Percentiles rank a stretch among this genome's conserved stretches.
phyloP scores from a whole-genome alignment of 2,113 vertebrate species.

The Leptobrachium ailaonicum region DNA sequence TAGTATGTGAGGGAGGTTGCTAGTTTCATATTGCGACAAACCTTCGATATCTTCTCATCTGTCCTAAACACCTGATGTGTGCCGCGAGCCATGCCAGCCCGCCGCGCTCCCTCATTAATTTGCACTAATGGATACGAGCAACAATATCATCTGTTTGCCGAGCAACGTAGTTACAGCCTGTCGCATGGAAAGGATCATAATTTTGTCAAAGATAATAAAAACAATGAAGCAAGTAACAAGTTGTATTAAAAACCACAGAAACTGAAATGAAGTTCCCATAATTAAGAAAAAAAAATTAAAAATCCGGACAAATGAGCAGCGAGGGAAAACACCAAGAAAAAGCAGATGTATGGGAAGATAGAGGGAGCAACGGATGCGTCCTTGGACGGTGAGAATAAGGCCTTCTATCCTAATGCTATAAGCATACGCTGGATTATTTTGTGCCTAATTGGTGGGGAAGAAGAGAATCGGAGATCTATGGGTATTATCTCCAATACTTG shows the following conservation, averaged over 20 bases:
- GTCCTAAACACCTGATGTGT: too few relatives aligned
- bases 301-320: background rate
- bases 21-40: too few relatives aligned
- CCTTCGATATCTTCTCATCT: too few relatives aligned
- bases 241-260: conserved; percentile 11
- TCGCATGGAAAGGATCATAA: background rate
- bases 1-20: too few relatives aligned
- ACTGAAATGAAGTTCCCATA: conserved; percentile 26
- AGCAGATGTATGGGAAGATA: conserved; percentile 15
- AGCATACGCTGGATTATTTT: background rate
- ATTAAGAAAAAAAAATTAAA: conserved; percentile 1
- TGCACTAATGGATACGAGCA: too few relatives aligned
- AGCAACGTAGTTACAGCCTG: background rate
- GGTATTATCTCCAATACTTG: too few relatives aligned
- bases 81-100: too few relatives aligned
- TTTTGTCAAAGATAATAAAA: background rate
- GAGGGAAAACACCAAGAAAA: background rate
- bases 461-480: too few relatives aligned
- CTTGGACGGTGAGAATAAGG: conserved; percentile 7
- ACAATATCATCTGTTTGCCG: too few relatives aligned
- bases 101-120: too few relatives aligned
- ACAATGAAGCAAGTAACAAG: conserved; percentile 3
- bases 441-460: background rate
- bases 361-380: background rate
- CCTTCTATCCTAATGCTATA: conserved; percentile 5